Evolutionary conservation across 2,113 vertebrate genomes (phyloP).

Genomic region (Polypterus bichir): DNA sequence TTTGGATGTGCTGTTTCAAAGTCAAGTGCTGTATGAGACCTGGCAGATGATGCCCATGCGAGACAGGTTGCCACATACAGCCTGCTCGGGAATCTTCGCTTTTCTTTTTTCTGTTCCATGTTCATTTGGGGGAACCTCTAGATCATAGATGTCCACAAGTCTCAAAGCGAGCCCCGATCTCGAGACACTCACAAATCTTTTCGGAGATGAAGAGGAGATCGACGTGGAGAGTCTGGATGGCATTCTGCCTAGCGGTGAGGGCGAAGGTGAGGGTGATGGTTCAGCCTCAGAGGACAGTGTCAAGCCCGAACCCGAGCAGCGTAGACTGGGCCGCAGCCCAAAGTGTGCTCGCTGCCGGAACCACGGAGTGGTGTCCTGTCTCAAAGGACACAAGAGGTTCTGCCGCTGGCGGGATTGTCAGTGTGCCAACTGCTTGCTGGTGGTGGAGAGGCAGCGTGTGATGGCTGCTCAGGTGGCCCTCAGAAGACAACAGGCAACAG

Average conservation of each 20-base stretch:
- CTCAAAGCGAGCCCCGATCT: slow-evolving; percentile 31
- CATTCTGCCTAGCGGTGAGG: slow-evolving; percentile 14
- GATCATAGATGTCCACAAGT: slow-evolving; percentile 43
- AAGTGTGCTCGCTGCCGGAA: slow-evolving; percentile 65
- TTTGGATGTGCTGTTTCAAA: too few relatives aligned
- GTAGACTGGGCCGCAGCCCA: slow-evolving; percentile 52
- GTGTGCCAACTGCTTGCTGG: slow-evolving; percentile 57
- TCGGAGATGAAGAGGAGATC: slow-evolving; percentile 26
- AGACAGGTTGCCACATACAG: too few relatives aligned
- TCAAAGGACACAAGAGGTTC: slow-evolving; percentile 63
- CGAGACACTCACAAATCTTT: slow-evolving; percentile 12
- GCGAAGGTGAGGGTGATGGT: neutral
- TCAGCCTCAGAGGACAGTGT: slow-evolving; percentile 1
- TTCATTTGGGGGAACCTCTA: neutral
- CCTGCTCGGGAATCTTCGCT: too few relatives aligned
- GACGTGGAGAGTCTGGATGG: slow-evolving; percentile 42
- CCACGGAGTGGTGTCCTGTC: slow-evolving; percentile 59
- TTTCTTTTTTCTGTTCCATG: too few relatives aligned
- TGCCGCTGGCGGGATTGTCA: slow-evolving; percentile 64
- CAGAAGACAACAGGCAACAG: slow-evolving; percentile 53
- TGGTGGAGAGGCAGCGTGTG: slow-evolving; percentile 60
- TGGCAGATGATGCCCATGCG: too few relatives aligned
- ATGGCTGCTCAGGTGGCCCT: slow-evolving; percentile 68
- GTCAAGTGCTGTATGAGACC: too few relatives aligned
- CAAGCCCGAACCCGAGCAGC: slow-evolving; percentile 21